Evolutionary conservation across 2,797 vertebrate species (phyloP), one percentile per base, ranked within the genome.

Genomic region (Lithobates sylvaticus): DNA sequence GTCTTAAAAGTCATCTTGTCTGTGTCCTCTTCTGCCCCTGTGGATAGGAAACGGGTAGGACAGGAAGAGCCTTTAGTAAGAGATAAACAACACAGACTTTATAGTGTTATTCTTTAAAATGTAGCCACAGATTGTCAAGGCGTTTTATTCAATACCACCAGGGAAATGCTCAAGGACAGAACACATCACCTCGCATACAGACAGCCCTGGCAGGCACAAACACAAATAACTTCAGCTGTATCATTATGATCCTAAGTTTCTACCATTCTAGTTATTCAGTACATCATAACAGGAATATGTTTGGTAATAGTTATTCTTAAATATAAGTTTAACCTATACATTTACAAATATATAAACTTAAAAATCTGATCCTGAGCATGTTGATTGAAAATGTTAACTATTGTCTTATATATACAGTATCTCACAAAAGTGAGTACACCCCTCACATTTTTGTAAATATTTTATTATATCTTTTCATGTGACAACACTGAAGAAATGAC

Each of bases 71-170:
- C 29, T 71, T 81, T 71, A 29, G 27, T 70, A n/a, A 58, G 32
- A 61, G n/a, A 58, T 72, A 81, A 72, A 73, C 68, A 71, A 81
- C 69, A 61, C 27, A 72, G 47, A 81, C 32, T 34, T 72, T 61
- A 81, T 72, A 81, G 58, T 23, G 70, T 71, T 72, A 58, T 42
- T 39, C 32, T 39, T 81, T 29, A 61, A 72, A 81, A 81, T 58
- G 47, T 72, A 81, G 71, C 69, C 68, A 42, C 32, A 72, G 68
- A 32, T 39, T 72, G 68, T 61, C 23, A 36, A 81, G 34, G 39
- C 32, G 3, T 81, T 81, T 81, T 72, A 42, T 58, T 72, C 34
- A 81, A 81, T 39, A 42, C 78, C 78, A 80, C 78, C 29, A 13
- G 78, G 67, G 67, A 80, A 70, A 54, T 54, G 27, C 44, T 71